These are phyloP conservation scores for Myopa tessellatipennis DNA, from an alignment of 2,888 invertebrate species.

Conservation along the genomic window DNA sequence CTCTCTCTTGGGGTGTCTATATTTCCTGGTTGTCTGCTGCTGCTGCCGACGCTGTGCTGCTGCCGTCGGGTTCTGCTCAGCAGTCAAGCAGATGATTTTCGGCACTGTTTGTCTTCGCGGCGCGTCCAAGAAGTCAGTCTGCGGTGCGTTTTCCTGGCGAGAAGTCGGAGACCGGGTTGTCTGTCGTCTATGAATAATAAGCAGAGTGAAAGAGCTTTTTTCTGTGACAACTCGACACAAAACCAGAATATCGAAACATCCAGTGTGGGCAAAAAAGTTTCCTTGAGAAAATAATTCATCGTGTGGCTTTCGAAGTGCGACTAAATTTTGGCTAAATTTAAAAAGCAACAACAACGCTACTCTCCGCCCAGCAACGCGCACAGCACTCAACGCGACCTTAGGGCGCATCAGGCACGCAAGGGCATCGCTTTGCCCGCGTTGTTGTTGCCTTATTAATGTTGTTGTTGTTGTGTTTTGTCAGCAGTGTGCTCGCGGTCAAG, in stretches of 20 bases:
- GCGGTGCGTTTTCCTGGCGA: conserved; percentile 34
- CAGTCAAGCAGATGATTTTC: background rate
- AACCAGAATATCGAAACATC: background rate
- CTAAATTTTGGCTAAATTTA: background rate
- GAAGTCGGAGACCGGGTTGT: background rate
- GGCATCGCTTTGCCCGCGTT: conserved; percentile 18
- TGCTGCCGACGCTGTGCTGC: background rate
- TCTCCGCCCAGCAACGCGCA: background rate
- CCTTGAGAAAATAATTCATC: background rate
- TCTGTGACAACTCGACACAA: background rate
- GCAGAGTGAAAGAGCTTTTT: too few species aligned
- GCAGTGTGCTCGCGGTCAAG: conserved; percentile 27
- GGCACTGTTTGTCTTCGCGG: background rate
- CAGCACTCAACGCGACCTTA: background rate
- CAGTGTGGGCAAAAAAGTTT: background rate
- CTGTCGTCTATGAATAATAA: too few species aligned
- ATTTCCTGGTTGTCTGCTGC: too few species aligned
- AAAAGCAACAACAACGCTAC: background rate
- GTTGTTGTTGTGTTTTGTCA: background rate
- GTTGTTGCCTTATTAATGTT: background rate
- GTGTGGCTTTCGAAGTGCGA: background rate
- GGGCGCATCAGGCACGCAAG: conserved; percentile 15
- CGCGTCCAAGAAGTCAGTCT: conserved; percentile 32
- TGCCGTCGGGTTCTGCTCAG: background rate
- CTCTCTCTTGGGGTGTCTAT: background rate